Evolutionary conservation across 2,797 vertebrate genomes (phyloP), one percentile per base, ranked within the genome.

Genomic region (Petrocephalus sullivani): DNA sequence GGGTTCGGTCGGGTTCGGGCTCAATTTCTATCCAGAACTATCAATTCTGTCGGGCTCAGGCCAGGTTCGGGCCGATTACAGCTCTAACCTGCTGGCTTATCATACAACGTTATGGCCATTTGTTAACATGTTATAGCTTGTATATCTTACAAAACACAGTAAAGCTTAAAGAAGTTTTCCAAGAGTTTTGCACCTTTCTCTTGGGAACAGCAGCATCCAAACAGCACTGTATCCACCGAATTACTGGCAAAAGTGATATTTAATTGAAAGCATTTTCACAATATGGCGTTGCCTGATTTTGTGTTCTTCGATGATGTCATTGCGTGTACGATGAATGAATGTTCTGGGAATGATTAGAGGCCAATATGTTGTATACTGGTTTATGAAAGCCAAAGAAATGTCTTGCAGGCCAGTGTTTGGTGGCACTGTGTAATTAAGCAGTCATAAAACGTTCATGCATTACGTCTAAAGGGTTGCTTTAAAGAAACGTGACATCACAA

Each of bases 341-440:
- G 90, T 90, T 89, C 88, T 87, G 56, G 71, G 89, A 91, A 89
- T 94, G 94, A 95, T 95, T 93, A 93, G 92, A 94, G 90, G 89
- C 90, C 90, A 92, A 91, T 90, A 90, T 91, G 92, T 94, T 92
- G 90, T 93, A 91, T 93, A 93, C 92, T 88, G 91, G 91, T 93
- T 94, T 90, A 91, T 91, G 90, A 90, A 92, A 91, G 85, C 75
- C 89, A 67, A 90, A 88, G 89, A 92, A 93, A 90, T 91, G 87
- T 89, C 92, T 91, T 19, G 90, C 91, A 89, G 91, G 91, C 89
- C 89, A 90, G 86, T 87, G 90, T 86, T 78, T 90, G 23, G 23
- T 87, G 85, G 88, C 56, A 88, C 90, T 9, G 12, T 95, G 90
- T 92, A 91, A 95, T 94, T 94, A 93, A 90, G 87, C 87, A 90